Percentiles rank a stretch among this genome's conserved stretches.
phyloP scores from a whole-genome alignment of 2,888 invertebrate species.

The Orthosia gracilis region DNA sequence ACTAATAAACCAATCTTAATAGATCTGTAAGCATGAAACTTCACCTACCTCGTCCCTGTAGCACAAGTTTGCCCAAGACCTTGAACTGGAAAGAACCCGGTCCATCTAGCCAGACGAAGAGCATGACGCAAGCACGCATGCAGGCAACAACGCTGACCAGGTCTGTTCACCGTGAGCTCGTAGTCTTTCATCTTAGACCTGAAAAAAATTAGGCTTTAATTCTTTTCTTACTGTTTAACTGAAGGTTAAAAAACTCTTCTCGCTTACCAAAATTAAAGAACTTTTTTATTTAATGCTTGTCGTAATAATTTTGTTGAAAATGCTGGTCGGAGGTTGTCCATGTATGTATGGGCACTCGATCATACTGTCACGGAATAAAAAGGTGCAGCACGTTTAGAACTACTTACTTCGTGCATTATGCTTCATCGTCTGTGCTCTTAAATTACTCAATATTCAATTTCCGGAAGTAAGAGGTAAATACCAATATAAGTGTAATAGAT shows the following conservation, averaged over 20 bases:
- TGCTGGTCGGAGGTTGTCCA: background rate
- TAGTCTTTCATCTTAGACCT: constrained; percentile 51
- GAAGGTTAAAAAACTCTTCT: background rate
- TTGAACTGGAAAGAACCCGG: constrained; percentile 76
- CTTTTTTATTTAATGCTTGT: constrained; percentile 11
- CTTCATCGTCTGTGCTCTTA: no score
- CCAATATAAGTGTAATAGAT: no score
- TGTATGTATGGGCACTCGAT: background rate
- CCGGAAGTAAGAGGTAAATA: no score
- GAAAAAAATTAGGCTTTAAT: constrained; percentile 28
- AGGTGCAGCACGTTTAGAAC: no score
- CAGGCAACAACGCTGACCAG: constrained; percentile 64
- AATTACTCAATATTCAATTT: no score
- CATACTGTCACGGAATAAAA: no score
- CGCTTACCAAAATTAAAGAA: constrained; percentile 17
- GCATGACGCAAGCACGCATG: constrained; percentile 70
- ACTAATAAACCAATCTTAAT: no score
- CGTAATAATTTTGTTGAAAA: constrained; percentile 7
- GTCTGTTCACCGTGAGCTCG: constrained; percentile 22
- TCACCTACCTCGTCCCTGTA: constrained; percentile 65
- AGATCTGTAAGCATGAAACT: background rate
- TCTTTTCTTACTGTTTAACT: background rate
- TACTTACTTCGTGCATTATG: no score
- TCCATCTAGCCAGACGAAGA: constrained; percentile 73
- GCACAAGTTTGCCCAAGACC: constrained; percentile 63